Evolutionary conservation across 2,113 vertebrate genomes (phyloP), one percentile per base, ranked within the genome.

Genomic region (Varanus salvator): DNA sequence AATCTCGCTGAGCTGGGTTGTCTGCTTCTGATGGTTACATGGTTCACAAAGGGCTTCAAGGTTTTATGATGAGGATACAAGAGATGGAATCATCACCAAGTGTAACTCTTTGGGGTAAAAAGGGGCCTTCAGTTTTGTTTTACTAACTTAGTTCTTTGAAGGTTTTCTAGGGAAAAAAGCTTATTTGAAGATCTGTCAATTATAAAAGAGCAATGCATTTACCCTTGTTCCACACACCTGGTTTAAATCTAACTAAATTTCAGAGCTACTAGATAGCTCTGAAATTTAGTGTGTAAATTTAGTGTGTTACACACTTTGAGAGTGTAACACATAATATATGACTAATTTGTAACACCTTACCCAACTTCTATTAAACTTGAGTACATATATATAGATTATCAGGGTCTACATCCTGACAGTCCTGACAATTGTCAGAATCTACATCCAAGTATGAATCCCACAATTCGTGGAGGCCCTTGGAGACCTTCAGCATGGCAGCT

Each of bases 1-100:
- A 96, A 94, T 94, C 89, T 93, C 64, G 60, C 85, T 89, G 93
- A 94, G 90, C 2, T 93, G 94, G 93, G 92, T 93, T 78, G 93
- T 95, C 91, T 91, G 91, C 86, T 93, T 93, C 84, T 93, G 92
- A 90, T 94, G 86, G 89, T 85, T 95, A 21, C 88, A 92, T 72
- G 75, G 72, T 92, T 69, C 93, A 93, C 93, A 89, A 87, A 84
- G 85, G 80, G 50, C 93, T 87, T 92, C 76, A 82, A 92, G 89
- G 89, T 89, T 92, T 91, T 92, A 48, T 0, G 0, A 68, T 78
- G 84, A 92, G 75, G 90, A 75, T 44, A 75, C 74, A 83, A 80
- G 90, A 80, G 88, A 93, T 50, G 54, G 87, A 92, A 92, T 57
- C 21, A 80, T 95, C 87, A 93, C 80, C 77, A 89, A 85, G 66